A percentile compares a stretch with the other conserved stretches of the same genome.
Conservation (phyloP, 2,888 invertebrate species). For the Quadriops clusia region DNA sequence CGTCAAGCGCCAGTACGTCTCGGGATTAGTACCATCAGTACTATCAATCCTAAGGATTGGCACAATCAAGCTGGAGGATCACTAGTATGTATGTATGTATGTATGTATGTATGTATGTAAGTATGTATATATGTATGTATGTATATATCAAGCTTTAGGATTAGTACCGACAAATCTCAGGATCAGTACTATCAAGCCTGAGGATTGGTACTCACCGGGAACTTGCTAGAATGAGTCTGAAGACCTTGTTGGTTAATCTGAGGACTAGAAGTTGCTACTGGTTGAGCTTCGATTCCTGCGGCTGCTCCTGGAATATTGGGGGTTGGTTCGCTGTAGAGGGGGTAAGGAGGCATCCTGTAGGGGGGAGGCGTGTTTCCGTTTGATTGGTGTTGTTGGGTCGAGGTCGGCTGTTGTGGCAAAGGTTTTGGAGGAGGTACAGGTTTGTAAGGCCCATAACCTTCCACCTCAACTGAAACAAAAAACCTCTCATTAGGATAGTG, state of each 20-base stretch:
- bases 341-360: conserved; percentile 58
- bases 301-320: conserved; percentile 40
- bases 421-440: conserved; percentile 49
- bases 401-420: conserved; percentile 37
- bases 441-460: conserved; percentile 46
- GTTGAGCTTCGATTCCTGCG: conserved; percentile 39
- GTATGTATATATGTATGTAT: no score
- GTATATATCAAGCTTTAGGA: no score
- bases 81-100: no score
- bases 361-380: conserved; percentile 38
- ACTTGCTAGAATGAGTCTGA: conserved; percentile 68
- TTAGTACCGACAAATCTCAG: no score
- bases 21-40: no score
- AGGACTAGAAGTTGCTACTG: conserved; percentile 36
- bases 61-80: no score
- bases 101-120: no score
- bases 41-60: no score
- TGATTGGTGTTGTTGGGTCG: conserved; percentile 28
- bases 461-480: conserved; percentile 40
- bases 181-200: no score
- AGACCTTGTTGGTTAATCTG: conserved; percentile 39
- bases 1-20: no score
- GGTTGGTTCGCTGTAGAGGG: conserved; percentile 47
- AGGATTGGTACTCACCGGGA: conserved; percentile 63
- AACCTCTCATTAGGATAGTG: no score